Evolutionary conservation across 2,888 invertebrate genomes (phyloP).

Genomic region (Sussaba pulchella): DNA sequence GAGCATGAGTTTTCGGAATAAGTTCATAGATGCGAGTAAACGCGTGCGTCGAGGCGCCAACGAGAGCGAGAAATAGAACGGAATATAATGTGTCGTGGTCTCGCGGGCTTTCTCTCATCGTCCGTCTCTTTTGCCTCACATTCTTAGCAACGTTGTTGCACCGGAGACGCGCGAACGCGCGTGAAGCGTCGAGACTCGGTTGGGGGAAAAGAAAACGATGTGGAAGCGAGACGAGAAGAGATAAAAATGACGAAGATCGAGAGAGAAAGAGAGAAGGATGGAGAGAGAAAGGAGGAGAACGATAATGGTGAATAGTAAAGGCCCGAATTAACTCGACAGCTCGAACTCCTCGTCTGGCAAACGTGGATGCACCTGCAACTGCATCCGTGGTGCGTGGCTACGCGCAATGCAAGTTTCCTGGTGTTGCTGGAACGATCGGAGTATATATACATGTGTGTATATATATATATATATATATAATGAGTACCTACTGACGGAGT

Average conservation of each 20-base stretch:
- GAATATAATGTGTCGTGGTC: slow-evolving; percentile 65
- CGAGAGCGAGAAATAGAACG: slow-evolving; percentile 78
- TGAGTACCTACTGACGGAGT: neutral
- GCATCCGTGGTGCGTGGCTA: neutral
- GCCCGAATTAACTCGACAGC: slow-evolving; percentile 26
- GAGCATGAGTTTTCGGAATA: no score
- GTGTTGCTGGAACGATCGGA: slow-evolving; percentile 9
- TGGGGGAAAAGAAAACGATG: slow-evolving; percentile 2
- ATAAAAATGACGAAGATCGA: slow-evolving; percentile 17
- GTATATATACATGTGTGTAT: neutral
- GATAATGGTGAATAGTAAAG: slow-evolving; percentile 18
- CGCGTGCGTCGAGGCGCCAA: slow-evolving; percentile 69
- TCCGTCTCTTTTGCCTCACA: slow-evolving; percentile 37
- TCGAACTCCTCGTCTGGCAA: slow-evolving; percentile 19
- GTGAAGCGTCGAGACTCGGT: neutral
- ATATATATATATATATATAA: neutral
- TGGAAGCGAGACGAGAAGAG: neutral
- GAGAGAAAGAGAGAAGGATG: neutral
- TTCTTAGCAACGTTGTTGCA: slow-evolving; percentile 16
- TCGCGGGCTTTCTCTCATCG: slow-evolving; percentile 52
- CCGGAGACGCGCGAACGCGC: neutral
- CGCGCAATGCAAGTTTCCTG: neutral
- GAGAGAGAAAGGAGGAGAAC: slow-evolving; percentile 12
- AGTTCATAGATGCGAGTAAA: neutral
- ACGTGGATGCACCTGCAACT: slow-evolving; percentile 23